These are phyloP conservation scores for Bhutanitis thaidina DNA, from an alignment of 2,888 invertebrate species.

Conservation along the genomic window DNA sequence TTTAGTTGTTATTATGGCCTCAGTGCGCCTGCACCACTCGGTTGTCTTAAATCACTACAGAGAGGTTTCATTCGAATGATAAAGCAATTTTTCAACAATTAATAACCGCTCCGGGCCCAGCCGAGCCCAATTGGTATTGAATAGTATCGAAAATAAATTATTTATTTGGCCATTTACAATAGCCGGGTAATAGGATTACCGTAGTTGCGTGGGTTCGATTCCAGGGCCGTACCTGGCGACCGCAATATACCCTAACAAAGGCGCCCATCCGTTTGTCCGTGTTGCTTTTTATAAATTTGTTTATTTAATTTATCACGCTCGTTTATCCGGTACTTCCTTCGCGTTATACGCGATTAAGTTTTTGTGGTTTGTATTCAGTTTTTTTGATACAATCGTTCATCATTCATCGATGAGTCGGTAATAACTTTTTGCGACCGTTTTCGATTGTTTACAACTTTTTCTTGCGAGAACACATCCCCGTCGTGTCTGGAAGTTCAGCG, in stretches of 20 bases:
- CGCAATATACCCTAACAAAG: conserved; percentile 54
- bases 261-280: conserved; percentile 49
- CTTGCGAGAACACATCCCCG: neutral
- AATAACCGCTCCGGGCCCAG: conserved; percentile 41
- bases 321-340: conserved; percentile 74
- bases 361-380: conserved; percentile 61
- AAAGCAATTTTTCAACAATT: conserved; percentile 40
- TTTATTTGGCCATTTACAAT: conserved; percentile 69
- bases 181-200: conserved; percentile 69
- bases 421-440: conserved; percentile 50
- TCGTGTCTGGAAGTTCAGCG: neutral
- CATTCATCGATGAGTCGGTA: conserved; percentile 47
- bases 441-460: conserved; percentile 47
- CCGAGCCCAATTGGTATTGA: conserved; percentile 40
- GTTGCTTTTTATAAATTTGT: conserved; percentile 71
- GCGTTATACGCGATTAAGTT: conserved; percentile 68
- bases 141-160: conserved; percentile 67
- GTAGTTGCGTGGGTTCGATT: conserved; percentile 64
- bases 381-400: conserved; percentile 39
- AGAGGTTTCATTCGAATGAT: conserved; percentile 33
- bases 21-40: neutral
- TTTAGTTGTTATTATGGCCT: too few relatives aligned
- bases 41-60: conserved; percentile 19
- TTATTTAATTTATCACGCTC: conserved; percentile 77
- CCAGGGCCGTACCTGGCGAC: conserved; percentile 55